phyloP scores from a whole-genome alignment of 2,797 vertebrate genomes.

The Micrastur ruficollis region DNA sequence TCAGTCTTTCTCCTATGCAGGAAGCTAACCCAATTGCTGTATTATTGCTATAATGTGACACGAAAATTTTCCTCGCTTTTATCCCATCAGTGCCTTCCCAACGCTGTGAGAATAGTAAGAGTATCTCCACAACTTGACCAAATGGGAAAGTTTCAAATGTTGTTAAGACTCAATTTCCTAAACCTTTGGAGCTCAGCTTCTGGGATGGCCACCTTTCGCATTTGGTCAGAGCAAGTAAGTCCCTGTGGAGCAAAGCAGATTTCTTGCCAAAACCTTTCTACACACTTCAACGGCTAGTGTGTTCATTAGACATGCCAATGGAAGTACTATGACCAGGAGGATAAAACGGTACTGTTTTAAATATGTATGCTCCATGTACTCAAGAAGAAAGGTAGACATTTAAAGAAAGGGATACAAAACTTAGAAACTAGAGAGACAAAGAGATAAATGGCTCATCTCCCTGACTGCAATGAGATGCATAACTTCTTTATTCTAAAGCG shows the following conservation, averaged over 20 bases:
- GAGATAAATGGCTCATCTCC: background rate
- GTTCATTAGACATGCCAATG: background rate
- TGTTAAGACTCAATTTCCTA: background rate
- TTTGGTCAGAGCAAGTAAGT: background rate
- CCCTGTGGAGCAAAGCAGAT: background rate
- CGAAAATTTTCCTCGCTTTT: background rate
- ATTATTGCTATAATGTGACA: background rate
- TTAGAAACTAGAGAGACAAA: background rate
- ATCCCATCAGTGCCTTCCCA: background rate
- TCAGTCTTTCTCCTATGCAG: background rate
- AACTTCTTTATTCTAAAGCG: background rate
- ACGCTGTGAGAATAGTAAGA: background rate
- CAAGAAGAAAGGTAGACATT: background rate
- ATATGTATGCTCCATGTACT: background rate
- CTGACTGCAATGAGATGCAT: rapidly evolving
- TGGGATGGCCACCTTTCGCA: background rate
- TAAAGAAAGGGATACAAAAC: background rate
- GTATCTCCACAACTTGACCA: background rate
- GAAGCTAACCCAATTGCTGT: background rate
- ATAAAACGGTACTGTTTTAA: background rate
- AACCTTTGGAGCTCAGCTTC: background rate
- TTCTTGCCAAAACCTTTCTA: background rate
- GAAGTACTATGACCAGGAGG: background rate
- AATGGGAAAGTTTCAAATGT: background rate
- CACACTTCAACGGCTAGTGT: background rate